A percentile compares a stretch with the other conserved stretches of the same genome.
phyloP scores from a whole-genome alignment of 1,140 invertebrate species.

The Philotrypesis tridentata region DNA sequence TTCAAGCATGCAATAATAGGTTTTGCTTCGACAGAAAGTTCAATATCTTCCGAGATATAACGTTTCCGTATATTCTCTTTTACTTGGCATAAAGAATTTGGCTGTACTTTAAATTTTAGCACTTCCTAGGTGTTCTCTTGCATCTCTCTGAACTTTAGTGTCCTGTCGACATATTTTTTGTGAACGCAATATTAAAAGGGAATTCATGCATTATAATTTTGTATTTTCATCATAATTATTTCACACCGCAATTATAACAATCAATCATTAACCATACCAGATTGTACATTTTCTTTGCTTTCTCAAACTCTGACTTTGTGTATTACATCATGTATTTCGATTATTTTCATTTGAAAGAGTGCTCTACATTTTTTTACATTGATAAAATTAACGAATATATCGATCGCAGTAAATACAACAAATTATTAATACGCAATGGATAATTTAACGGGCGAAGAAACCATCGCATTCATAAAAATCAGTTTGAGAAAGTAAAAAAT shows the following conservation, averaged over 20 bases:
- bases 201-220: not conserved
- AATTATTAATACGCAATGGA: not conserved
- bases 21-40: conserved; percentile 26
- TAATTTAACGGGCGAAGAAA: not conserved
- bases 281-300: conserved; percentile 39
- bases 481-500: conserved; percentile 37
- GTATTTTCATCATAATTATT: conserved; percentile 22
- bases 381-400: not conserved
- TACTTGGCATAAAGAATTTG: conserved; percentile 36
- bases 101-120: not conserved
- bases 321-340: conserved; percentile 29
- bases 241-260: conserved; percentile 22
- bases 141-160: not conserved
- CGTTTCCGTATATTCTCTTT: conserved; percentile 20
- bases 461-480: conserved; percentile 13
- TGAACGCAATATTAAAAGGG: not conserved
- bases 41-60: conserved; percentile 33
- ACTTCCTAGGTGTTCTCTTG: not conserved
- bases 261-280: conserved; percentile 36
- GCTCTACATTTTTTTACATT: not conserved
- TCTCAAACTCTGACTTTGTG: conserved; percentile 31
- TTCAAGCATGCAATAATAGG: conserved; percentile 28
- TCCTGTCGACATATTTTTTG: not conserved
- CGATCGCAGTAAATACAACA: not conserved
- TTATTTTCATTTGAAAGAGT: not conserved